Conservation (phyloP, 2,797 vertebrate genomes). For the Lates japonicus region DNA sequence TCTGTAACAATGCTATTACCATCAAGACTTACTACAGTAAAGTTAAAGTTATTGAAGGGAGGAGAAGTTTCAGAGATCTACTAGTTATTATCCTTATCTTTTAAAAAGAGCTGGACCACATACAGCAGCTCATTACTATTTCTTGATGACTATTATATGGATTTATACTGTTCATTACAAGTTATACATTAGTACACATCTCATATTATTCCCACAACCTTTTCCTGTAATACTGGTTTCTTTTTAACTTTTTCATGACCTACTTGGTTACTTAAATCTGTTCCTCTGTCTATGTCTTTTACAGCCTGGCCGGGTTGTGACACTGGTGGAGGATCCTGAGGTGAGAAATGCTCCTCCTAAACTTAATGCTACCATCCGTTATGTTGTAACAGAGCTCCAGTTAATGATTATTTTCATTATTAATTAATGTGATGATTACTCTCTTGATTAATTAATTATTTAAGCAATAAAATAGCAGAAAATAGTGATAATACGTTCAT, state of each 20-base stretch:
- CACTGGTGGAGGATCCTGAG: slow-evolving; percentile 94
- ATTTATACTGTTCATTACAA: background rate
- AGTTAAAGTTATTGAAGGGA: background rate
- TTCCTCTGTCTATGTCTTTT: slow-evolving; percentile 39
- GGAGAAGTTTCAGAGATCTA: background rate
- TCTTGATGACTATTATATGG: background rate
- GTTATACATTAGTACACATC: background rate
- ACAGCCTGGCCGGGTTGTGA: slow-evolving; percentile 98
- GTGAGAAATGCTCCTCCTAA: slow-evolving; percentile 77
- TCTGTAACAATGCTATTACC: background rate
- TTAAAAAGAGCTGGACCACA: slow-evolving; percentile 1
- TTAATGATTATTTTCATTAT: background rate
- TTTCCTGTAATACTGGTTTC: background rate
- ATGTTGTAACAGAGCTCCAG: slow-evolving; percentile 1
- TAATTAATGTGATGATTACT: background rate
- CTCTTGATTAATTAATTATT: background rate
- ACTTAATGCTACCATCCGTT: background rate
- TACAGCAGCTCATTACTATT: background rate
- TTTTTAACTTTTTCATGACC: background rate
- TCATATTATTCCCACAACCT: background rate
- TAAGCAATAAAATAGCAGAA: background rate
- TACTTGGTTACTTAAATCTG: background rate
- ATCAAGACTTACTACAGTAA: background rate
- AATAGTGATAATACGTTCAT: background rate
- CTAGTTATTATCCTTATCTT: background rate